Percentiles rank a stretch among this genome's conserved stretches.
Evolutionary conservation across 2,113 vertebrate species (phyloP).

Genomic region (Origma solitaria): DNA sequence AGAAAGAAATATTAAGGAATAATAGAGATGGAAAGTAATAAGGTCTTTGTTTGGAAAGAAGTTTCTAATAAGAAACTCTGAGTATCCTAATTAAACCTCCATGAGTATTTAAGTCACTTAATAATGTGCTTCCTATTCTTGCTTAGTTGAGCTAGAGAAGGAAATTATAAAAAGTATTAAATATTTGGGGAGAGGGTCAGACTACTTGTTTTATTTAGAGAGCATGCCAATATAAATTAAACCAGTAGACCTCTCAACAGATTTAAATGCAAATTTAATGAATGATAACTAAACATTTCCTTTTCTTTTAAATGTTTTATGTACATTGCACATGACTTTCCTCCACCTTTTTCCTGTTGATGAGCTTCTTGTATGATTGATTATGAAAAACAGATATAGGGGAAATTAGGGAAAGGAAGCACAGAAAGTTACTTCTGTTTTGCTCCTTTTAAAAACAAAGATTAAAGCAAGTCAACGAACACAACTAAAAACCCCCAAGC

Average conservation of each 20-base stretch:
- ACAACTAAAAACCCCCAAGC: background rate
- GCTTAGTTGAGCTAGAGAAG: background rate
- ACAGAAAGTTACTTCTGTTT: background rate
- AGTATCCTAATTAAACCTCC: background rate
- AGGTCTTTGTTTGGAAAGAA: background rate
- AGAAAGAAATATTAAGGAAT: background rate
- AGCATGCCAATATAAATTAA: background rate
- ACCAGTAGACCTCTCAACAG: background rate
- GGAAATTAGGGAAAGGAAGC: background rate
- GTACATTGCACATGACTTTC: background rate
- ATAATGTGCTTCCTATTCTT: background rate
- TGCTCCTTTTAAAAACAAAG: background rate
- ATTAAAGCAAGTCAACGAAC: background rate
- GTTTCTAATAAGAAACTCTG: background rate
- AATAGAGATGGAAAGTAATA: background rate
- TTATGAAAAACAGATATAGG: background rate
- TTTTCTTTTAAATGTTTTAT: background rate
- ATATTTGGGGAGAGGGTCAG: background rate
- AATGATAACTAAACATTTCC: background rate
- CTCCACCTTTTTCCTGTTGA: background rate
- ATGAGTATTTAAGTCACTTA: background rate
- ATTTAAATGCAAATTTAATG: background rate
- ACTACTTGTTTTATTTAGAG: background rate
- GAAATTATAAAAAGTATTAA: background rate
- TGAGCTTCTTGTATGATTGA: background rate